Base-by-base conservation (phyloP, 2,888 invertebrate genomes). In the Erannis defoliaria region DNA sequence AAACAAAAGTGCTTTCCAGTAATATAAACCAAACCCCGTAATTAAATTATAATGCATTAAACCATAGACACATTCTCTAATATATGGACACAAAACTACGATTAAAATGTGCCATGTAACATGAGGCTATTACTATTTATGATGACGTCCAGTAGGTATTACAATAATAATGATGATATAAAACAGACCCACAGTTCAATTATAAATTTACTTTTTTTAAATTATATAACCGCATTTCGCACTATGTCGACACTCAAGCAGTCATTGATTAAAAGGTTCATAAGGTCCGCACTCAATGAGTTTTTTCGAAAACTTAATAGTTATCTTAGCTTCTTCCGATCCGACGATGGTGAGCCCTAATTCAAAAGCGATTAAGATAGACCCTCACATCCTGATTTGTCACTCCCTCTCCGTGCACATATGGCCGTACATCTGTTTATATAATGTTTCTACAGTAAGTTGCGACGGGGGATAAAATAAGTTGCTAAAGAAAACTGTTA, bases 71-170 rank as follows among this genome's bases (percentile, higher is more conserved):
- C 70, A 70, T 74, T 74, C 69, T 78, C 81, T 82, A 82, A 80
- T 72, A 78, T 80, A 84, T 73, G 72, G 82, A 82, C 83, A 84
- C 78, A 80, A 81, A 78, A 77, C 85, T 86, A 85, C 81, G 67
- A 76, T 76, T 77, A 78, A 76, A 76, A 81, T 76, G 81, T 82
- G 81, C 82, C 82, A 79, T 79, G 76, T 76, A 80, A 78, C 70
- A 78, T 79, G 78, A 79, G 73, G 70, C 71, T 73, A n/a, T n/a
- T n/a, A n/a, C n/a, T n/a, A n/a, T n/a, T n/a, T n/a, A n/a, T n/a
- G n/a, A n/a, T n/a, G 72, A 75, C 72, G 73, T 66, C 77, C 75
- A 71, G 71, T 67, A 72, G 68, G 65, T 71, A 74, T 72, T 55
- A 51, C 33, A 43, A 37, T 58, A 45, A 26, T 46, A 51, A 48